phyloP scores from a whole-genome alignment of 2,888 invertebrate genomes.

The Sinotaia quadrata region DNA sequence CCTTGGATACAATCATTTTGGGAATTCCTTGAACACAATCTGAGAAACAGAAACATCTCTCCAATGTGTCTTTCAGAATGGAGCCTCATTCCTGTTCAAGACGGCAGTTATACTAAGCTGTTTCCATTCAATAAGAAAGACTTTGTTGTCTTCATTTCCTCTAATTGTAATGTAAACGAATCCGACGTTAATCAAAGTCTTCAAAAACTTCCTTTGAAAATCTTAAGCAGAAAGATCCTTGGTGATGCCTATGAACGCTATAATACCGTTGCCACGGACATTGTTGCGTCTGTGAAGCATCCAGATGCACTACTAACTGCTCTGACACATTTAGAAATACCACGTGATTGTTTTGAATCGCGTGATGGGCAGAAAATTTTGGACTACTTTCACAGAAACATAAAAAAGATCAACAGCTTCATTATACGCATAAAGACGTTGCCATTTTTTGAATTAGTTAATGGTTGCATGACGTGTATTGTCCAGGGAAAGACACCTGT shows the following conservation, averaged over 20 bases:
- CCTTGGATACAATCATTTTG: constrained; percentile 1
- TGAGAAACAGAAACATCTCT: neutral
- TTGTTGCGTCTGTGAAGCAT: constrained; percentile 12
- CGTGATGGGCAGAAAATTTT: neutral
- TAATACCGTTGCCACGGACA: neutral
- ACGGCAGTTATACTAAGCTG: neutral
- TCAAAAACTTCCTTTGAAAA: constrained; percentile 1
- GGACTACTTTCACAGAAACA: neutral
- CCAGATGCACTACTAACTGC: constrained; percentile 6
- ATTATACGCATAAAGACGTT: neutral
- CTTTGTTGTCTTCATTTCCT: constrained; percentile 1
- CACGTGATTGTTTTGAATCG: neutral
- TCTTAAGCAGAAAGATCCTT: neutral
- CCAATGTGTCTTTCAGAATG: constrained; percentile 1
- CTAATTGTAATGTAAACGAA: neutral
- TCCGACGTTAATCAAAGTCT: neutral
- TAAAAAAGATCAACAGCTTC: neutral
- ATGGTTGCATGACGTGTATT: neutral
- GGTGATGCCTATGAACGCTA: neutral
- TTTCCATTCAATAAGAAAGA: constrained; percentile 1
- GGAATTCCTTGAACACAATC: neutral
- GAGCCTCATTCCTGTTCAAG: constrained; percentile 13
- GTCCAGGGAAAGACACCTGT: neutral
- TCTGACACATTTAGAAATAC: neutral
- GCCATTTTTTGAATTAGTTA: constrained; percentile 7